These are phyloP conservation scores for Malaclemys terrapin DNA, from an alignment of 2,113 vertebrate genomes.

Conservation along the genomic window DNA sequence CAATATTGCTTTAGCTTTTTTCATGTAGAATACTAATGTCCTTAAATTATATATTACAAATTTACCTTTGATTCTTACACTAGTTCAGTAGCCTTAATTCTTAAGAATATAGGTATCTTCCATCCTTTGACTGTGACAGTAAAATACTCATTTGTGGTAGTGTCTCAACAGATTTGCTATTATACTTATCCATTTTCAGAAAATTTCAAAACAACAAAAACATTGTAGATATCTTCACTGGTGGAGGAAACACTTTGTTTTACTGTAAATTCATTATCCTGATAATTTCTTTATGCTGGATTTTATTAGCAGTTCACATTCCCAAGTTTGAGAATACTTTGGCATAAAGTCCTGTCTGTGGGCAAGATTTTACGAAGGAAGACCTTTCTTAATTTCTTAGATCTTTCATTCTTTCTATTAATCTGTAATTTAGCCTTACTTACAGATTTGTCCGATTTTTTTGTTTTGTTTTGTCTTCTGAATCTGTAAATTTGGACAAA, in stretches of 20 bases:
- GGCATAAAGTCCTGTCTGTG: not conserved
- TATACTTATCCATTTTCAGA: not conserved
- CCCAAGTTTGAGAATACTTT: slow-evolving; percentile 1
- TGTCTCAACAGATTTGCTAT: not conserved
- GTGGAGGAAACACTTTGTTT: slow-evolving; percentile 27
- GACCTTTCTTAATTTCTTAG: not conserved
- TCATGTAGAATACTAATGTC: not conserved
- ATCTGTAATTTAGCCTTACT: not conserved
- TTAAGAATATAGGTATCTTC: not conserved
- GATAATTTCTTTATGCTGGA: slow-evolving; percentile 15
- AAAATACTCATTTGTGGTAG: not conserved
- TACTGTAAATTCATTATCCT: not conserved
- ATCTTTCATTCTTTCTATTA: slow-evolving; percentile 22
- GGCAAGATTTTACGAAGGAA: slow-evolving; percentile 27
- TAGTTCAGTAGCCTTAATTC: not conserved
- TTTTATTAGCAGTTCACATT: slow-evolving; percentile 36
- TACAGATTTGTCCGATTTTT: not conserved
- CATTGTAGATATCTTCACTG: not conserved
- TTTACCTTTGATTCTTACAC: slow-evolving; percentile 4
- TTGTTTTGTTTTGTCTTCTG: slow-evolving; percentile 16
- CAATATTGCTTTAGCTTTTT: not conserved
- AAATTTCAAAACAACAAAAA: not conserved
- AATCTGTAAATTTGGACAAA: slow-evolving; percentile 40
- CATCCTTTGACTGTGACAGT: not conserved
- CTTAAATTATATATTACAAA: not conserved